Percentiles rank a stretch among this genome's conserved stretches.
Conservation (phyloP, 2,888 invertebrate species). For the Torymus tubicola region DNA sequence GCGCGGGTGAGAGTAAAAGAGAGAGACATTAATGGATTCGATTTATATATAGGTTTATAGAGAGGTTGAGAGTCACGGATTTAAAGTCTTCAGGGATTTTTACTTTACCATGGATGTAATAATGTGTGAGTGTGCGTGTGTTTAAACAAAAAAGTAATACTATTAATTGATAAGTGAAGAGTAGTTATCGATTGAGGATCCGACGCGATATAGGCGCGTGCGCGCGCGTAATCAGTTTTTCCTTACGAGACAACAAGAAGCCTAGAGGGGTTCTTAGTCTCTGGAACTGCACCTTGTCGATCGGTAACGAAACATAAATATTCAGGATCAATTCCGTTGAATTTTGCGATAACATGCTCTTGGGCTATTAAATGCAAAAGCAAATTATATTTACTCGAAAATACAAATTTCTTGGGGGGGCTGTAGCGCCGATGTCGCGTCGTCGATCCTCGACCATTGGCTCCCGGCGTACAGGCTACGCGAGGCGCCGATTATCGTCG, state of each 20-base stretch:
- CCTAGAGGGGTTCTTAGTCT: conserved; percentile 47
- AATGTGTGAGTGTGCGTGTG: conserved; percentile 74
- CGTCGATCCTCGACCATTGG: conserved; percentile 9
- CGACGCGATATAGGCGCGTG: conserved; percentile 32
- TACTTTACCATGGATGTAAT: conserved; percentile 74
- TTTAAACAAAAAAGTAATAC: conserved; percentile 68
- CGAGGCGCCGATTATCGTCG: conserved; percentile 11
- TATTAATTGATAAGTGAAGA: conserved; percentile 74
- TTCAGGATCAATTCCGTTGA: conserved; percentile 26
- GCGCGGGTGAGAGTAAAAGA: conserved; percentile 27
- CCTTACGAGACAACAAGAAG: background rate
- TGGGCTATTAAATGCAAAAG: conserved; percentile 33
- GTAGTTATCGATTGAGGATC: conserved; percentile 68
- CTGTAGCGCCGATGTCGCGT: background rate
- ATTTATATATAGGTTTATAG: conserved; percentile 37
- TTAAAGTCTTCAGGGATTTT: conserved; percentile 73
- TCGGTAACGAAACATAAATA: conserved; percentile 12
- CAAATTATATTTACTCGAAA: conserved; percentile 11
- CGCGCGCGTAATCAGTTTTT: too few relatives aligned
- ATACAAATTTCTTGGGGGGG: background rate
- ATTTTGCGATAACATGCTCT: conserved; percentile 25
- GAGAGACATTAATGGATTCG: conserved; percentile 46
- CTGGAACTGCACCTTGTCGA: conserved; percentile 46
- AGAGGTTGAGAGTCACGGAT: conserved; percentile 61
- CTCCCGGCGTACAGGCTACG: background rate